Evolutionary conservation across 2,113 vertebrate genomes (phyloP), one percentile per base, ranked within the genome.

Genomic region (Uria lomvia): DNA sequence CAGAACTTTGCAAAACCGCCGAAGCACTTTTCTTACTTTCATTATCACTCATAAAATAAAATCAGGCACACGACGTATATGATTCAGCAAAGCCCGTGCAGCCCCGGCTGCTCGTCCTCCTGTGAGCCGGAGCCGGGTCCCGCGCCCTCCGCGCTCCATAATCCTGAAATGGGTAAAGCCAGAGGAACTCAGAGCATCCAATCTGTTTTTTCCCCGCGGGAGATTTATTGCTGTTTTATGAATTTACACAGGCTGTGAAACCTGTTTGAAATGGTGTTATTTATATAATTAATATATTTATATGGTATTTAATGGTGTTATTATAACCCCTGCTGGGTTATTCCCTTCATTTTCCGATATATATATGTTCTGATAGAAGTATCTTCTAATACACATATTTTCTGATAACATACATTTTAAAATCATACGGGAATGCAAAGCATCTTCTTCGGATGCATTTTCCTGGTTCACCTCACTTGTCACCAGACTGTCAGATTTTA

Each of bases 181-280:
- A 1, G 38, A 5, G 43, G 43, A 11, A 32, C 30, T 6, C 26
- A 2, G 16, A 27, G 50, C n/a, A 22, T 5, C 59, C 2, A 2
- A 8, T 10, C 3, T 0, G 36, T 14, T 24, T 53, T 47, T 17
- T 23, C 9, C 29, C 58, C 7, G 7, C 6, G 1, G 40, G 23
- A 49, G 22, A 22, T 29, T 68, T 55, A 1, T 24, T 27, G 26
- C 19, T 62, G 8, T 42, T 17, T 10, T 8, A 14, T 4, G 43
- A 14, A 10, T 20, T 9, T 15, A 9, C 18, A 1, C 17, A 4
- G 62, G 30, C 16, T 49, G 27, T 13, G 43, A 53, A 47, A 49
- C 8, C 32, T 18, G 7, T 18, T 11, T 1, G 12, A 38, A 26
- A 24, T 1, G 13, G 19, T 21, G 16, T 43, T 43, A 7, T 43